phyloP scores from a whole-genome alignment of 2,797 vertebrate genomes.

The Enteromius treurensis region DNA sequence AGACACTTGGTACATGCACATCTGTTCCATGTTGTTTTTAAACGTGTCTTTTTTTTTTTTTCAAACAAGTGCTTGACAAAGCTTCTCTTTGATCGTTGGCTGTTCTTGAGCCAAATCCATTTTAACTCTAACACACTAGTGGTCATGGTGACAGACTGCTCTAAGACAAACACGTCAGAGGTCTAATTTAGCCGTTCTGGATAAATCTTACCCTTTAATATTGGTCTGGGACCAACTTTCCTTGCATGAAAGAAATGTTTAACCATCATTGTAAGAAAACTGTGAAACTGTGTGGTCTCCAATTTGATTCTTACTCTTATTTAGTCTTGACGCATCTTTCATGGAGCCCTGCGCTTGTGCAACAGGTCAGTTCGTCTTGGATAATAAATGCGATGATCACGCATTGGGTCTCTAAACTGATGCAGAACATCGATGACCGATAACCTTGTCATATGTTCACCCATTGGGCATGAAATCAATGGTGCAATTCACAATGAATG shows the following conservation, averaged over 20 bases:
- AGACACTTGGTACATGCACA: not conserved
- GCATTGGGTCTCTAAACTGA: not conserved
- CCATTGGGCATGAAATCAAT: constrained; percentile 11
- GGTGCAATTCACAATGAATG: constrained; percentile 19
- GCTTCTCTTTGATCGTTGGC: constrained; percentile 47
- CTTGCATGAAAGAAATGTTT: constrained; percentile 33
- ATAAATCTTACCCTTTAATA: constrained; percentile 43
- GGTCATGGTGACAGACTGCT: constrained; percentile 54
- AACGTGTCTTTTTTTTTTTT: not conserved
- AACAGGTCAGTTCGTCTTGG: constrained; percentile 21
- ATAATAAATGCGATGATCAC: constrained; percentile 6
- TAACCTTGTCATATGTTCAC: not conserved
- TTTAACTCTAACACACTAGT: constrained; percentile 45
- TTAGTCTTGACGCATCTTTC: constrained; percentile 13
- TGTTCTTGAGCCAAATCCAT: constrained; percentile 47
- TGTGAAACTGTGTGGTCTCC: not conserved
- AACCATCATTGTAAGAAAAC: constrained; percentile 21
- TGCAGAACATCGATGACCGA: not conserved
- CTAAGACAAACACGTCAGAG: constrained; percentile 49
- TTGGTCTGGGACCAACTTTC: constrained; percentile 38
- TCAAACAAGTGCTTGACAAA: constrained; percentile 37
- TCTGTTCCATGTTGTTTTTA: constrained; percentile 36
- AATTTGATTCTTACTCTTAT: constrained; percentile 7
- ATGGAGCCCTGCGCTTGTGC: constrained; percentile 15
- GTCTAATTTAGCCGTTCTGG: constrained; percentile 45